Evolutionary conservation across 2,113 vertebrate species (phyloP), one percentile per base, ranked within the genome.

Genomic region (Pelmatolapia mariae): DNA sequence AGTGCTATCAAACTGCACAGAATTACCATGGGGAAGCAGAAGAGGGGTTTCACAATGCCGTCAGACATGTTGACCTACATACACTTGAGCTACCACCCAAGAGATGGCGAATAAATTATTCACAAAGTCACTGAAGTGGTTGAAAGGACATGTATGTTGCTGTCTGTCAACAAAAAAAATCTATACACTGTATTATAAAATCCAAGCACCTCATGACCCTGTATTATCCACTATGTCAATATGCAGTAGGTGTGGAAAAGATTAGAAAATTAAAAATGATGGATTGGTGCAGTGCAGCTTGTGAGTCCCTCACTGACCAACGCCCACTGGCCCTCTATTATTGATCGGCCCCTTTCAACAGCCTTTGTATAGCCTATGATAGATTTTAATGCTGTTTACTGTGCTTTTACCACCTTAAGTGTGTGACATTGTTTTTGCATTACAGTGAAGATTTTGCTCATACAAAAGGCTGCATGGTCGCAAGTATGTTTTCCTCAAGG

Each of bases 51-150:
- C 76, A 52, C 59, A 18, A 12, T 71, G n/a, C 45, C 6, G 81
- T 86, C 91, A 94, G 91, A 93, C 93, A 92, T 88, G 91, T 88
- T 94, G 93, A 83, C 93, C 94, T 94, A 94, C 88, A 92, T 94
- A 52, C 57, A 19, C 83, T 68, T 1, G 12, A 54, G 81, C 85
- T 88, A 84, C 84, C 31, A 13, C 81, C 83, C 59, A 82, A 89
- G 47, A 84, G 52, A 87, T 18, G 8, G 19, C 36, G 19, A 88
- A 93, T 95, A 84, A 91, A 92, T 94, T 76, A 95, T 94, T 90
- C 82, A 92, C 53, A 52, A 81, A 84, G 71, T 83, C 83, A 45
- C 76, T 90, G 33, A 83, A 91, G 81, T 87, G 79, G 82, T 84
- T 81, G 40, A 87, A 86, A 91, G 85, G 68, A 52, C 76, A 80